These are phyloP conservation scores for Drosophila ohnishii DNA, from an alignment of 1,140 invertebrate genomes.

Conservation along the genomic window DNA sequence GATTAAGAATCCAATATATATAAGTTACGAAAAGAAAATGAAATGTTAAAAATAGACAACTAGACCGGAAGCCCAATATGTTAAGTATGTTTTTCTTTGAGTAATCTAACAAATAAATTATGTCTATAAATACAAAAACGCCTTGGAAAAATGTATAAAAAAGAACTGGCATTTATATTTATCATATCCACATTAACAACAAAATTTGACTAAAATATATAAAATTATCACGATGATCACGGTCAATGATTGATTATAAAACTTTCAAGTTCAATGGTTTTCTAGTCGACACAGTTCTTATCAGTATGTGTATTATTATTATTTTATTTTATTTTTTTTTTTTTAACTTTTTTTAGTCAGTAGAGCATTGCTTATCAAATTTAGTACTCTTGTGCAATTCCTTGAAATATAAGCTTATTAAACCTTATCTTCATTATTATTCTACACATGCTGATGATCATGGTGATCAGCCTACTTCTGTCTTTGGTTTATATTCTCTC, in stretches of 20 bases:
- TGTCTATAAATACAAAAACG: neutral
- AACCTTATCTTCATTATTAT: slow-evolving; percentile 1
- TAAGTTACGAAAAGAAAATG: neutral
- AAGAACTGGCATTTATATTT: neutral
- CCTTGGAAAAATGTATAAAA: neutral
- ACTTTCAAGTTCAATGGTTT: slow-evolving; percentile 43
- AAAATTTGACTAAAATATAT: neutral
- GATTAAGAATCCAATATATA: neutral
- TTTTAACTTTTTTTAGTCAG: neutral
- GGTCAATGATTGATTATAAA: slow-evolving; percentile 8
- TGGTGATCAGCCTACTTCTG: neutral
- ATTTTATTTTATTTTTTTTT: neutral
- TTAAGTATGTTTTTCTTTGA: neutral
- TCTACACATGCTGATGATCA: neutral
- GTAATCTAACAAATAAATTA: slow-evolving; percentile 6
- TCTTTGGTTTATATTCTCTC: neutral
- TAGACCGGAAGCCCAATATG: slow-evolving; percentile 16
- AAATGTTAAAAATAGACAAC: slow-evolving; percentile 9
- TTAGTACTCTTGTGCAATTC: neutral
- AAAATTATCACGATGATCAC: neutral
- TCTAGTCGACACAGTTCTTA: slow-evolving; percentile 9
- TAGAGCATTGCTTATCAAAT: neutral
- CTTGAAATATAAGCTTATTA: slow-evolving; percentile 4
- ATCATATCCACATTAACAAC: no score
- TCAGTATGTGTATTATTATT: slow-evolving; percentile 13